A percentile compares a stretch with the other conserved stretches of the same genome.
phyloP scores from a whole-genome alignment of 2,113 vertebrate species.

The Ammodramus savannarum region DNA sequence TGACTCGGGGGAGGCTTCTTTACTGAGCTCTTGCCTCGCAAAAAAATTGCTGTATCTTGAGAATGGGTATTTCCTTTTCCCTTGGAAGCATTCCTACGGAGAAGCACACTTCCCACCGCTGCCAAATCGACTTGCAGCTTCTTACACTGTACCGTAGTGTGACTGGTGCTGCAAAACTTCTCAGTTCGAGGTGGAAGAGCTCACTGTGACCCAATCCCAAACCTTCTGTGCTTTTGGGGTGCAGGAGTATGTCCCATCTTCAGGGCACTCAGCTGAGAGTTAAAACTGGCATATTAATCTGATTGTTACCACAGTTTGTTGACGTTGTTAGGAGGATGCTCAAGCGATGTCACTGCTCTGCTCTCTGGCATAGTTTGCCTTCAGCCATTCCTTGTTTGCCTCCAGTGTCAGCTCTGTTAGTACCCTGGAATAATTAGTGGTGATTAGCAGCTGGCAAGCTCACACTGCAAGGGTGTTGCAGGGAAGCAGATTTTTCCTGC shows the following conservation, averaged over 20 bases:
- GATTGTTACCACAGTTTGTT: background rate
- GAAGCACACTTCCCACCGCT: background rate
- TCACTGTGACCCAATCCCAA: background rate
- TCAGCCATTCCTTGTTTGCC: background rate
- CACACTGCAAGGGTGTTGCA: background rate
- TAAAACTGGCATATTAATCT: background rate
- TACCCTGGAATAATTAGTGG: background rate
- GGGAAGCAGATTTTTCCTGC: background rate
- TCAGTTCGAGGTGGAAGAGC: background rate
- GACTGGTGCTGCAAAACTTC: background rate
- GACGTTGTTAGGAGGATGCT: background rate
- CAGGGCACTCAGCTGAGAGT: background rate
- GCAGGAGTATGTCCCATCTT: background rate
- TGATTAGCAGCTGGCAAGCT: background rate
- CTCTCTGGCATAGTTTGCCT: background rate
- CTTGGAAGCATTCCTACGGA: background rate
- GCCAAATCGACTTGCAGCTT: background rate
- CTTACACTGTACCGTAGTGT: fast-evolving
- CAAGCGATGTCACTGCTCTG: background rate
- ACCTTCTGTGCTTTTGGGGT: background rate
- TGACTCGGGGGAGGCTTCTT: conserved; percentile 31
- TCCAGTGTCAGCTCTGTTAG: background rate
- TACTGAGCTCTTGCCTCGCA: background rate
- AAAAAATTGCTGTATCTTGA: fast-evolving
- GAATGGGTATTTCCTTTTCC: background rate